A percentile compares a stretch with the other conserved stretches of the same genome.
Evolutionary conservation across 2,113 vertebrate species (phyloP).

Genomic region (Gopherus flavomarginatus): DNA sequence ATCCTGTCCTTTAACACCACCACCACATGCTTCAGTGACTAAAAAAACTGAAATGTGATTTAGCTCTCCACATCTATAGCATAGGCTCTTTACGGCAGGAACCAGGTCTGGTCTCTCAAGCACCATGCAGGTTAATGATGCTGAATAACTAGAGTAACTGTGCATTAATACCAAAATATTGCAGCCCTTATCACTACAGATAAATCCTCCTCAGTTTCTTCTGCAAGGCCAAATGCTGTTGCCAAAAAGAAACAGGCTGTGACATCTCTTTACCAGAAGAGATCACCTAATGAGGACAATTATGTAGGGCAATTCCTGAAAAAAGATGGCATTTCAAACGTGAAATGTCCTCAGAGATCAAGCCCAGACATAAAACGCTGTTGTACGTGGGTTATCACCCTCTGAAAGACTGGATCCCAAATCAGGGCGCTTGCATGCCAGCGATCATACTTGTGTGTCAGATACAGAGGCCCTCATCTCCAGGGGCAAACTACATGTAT

Average conservation of each 20-base stretch:
- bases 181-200: not conserved
- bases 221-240: not conserved
- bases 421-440: not conserved
- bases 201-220: not conserved
- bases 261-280: not conserved
- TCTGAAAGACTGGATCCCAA: not conserved
- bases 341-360: not conserved
- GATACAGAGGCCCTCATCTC: not conserved
- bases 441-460: accelerated
- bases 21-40: conserved; percentile 21
- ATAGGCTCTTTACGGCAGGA: conserved; percentile 10
- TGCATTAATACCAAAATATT: not conserved
- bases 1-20: not conserved
- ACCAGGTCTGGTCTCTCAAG: conserved; percentile 18
- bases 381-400: not conserved
- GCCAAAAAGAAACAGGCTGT: not conserved
- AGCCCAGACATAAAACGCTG: not conserved
- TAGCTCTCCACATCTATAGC: conserved; percentile 21
- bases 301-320: not conserved
- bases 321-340: not conserved
- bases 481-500: not conserved
- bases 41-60: conserved; percentile 30
- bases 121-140: conserved; percentile 19
- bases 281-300: not conserved
- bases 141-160: conserved; percentile 2